Evolutionary conservation across 1,140 invertebrate species (phyloP), one percentile per base, ranked within the genome.

Genomic region (Lineus longissimus): DNA sequence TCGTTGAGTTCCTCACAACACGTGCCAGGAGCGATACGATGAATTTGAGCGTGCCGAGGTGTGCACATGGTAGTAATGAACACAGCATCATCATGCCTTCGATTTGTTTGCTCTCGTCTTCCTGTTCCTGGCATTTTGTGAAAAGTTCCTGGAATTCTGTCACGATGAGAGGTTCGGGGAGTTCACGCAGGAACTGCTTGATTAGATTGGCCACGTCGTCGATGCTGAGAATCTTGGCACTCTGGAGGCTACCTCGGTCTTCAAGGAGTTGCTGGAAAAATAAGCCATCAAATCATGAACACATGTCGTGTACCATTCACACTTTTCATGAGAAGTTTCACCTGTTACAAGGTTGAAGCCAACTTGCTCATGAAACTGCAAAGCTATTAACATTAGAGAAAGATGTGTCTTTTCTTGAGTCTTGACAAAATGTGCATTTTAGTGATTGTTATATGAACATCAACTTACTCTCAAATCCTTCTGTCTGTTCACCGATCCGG

Each of bases 101-200:
- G 22, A 85, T 70, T 25, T 73, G 69, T 56, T 77, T n/a, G 19
- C 68, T 63, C 2, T 55, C 75, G 36, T 83, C 78, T 74, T 68
- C 78, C 55, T 80, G 64, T 54, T 79, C 65, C 36, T 76, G 67
- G 68, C 78, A 91, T 73, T 88, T 85, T 22, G 92, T 77, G 65
- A 93, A 88, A 31, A 89, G 77, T 73, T 93, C 90, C 76, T 93
- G 90, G 67, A 85, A 87, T 1, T 73, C 61, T 82, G 85, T 70
- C 0, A 88, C 88, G 62, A 94, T 89, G 17, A 94, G 81, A 1
- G 92, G 91, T 66, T 93, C 91, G 6, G 91, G 91, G 31, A 94
- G 78, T 70, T 89, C 87, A 55, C 91, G 82, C 43, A 94, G 87
- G 73, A 93, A 94, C 47, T 88, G 86, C 75, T 94, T 94, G 13